These are phyloP conservation scores for Ceyx cyanopectus DNA, from an alignment of 2,113 vertebrate species.

Conservation along the genomic window DNA sequence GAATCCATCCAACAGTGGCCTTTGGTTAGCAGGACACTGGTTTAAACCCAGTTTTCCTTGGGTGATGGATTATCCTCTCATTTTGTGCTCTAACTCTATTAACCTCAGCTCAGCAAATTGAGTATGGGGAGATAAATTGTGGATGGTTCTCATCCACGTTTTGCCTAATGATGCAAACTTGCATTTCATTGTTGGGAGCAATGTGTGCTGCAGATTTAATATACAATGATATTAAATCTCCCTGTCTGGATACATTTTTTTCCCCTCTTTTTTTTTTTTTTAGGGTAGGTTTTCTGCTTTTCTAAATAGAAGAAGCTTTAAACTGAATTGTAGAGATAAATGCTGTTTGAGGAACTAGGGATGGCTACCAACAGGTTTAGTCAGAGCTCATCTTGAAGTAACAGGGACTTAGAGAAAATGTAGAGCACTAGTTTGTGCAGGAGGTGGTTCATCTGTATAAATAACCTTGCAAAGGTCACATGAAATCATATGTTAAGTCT, in stretches of 20 bases:
- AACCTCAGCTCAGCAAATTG: neutral
- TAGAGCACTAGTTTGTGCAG: neutral
- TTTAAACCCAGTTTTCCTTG: neutral
- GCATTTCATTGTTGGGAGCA: neutral
- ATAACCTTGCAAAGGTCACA: slow-evolving; percentile 20
- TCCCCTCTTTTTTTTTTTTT: neutral
- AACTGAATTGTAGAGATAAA: neutral
- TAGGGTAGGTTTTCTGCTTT: neutral
- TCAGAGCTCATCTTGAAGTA: neutral
- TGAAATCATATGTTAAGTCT: neutral
- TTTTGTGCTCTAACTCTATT: neutral
- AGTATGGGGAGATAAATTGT: neutral
- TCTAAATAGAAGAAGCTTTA: neutral
- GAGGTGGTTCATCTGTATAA: neutral
- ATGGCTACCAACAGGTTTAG: neutral
- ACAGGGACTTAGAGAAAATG: neutral
- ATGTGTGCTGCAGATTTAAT: neutral
- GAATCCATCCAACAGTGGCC: neutral
- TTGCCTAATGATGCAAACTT: neutral
- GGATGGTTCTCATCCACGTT: neutral
- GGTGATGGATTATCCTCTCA: neutral
- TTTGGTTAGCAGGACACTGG: neutral
- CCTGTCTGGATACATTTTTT: neutral
- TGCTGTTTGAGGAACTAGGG: neutral
- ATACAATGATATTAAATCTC: neutral